Percentiles rank a stretch among this genome's conserved stretches.
Conservation (phyloP, 2,888 invertebrate species). For the Alentia gelatinosa region DNA sequence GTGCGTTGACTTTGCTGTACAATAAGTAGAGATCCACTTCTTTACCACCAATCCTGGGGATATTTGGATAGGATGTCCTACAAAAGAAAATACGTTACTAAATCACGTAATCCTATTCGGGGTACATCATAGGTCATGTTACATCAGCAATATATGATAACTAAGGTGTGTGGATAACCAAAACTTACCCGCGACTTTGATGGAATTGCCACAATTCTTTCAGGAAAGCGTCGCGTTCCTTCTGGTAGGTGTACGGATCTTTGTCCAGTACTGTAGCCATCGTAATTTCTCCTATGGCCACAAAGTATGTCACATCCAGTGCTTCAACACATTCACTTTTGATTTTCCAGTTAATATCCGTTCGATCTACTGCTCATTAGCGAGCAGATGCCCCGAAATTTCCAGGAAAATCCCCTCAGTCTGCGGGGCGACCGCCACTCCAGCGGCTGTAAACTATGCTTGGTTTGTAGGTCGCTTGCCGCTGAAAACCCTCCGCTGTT, state of each 20-base stretch:
- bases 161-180: neutral
- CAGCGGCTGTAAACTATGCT: conserved; percentile 22
- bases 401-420: conserved; percentile 47
- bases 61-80: conserved; percentile 86
- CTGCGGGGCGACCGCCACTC: conserved; percentile 46
- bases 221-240: conserved; percentile 90
- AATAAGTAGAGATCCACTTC: conserved; percentile 95
- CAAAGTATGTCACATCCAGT: neutral
- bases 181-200: conserved; percentile 92
- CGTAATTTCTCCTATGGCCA: neutral
- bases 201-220: conserved; percentile 94
- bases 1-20: conserved; percentile 93
- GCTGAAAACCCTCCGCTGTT: neutral
- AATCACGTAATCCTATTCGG: neutral
- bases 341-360: neutral
- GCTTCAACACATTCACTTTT: neutral
- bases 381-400: conserved; percentile 44
- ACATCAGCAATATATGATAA: neutral
- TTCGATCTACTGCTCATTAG: conserved; percentile 34
- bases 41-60: conserved; percentile 91
- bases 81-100: conserved; percentile 67
- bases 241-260: conserved; percentile 88
- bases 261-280: conserved; percentile 81
- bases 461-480: conserved; percentile 35
- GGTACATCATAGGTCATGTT: neutral